A percentile compares a stretch with the other conserved stretches of the same genome.
These are phyloP conservation scores for Callipepla californica DNA, from an alignment of 2,113 vertebrate species.

Conservation along the genomic window DNA sequence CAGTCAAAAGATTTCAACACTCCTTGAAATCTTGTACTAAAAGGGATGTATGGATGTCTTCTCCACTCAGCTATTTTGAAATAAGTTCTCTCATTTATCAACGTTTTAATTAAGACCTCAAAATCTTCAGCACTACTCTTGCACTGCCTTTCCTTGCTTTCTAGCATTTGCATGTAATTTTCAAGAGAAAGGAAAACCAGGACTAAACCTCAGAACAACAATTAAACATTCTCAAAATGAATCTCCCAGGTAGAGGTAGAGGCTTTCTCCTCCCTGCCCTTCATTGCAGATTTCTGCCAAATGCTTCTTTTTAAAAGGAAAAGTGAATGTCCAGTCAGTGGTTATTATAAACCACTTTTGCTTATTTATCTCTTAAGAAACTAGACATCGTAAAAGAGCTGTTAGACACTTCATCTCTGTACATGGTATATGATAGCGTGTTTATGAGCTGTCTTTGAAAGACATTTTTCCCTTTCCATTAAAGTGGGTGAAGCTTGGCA, in stretches of 20 bases:
- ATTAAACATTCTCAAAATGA: not conserved
- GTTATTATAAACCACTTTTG: not conserved
- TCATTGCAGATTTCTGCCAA: not conserved
- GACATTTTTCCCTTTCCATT: too few species aligned
- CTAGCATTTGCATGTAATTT: not conserved
- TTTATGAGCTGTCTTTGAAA: not conserved
- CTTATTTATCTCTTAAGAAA: not conserved
- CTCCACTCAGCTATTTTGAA: not conserved
- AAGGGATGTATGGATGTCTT: not conserved
- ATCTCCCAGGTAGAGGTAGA: accelerated
- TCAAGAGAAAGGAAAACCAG: not conserved
- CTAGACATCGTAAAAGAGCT: not conserved
- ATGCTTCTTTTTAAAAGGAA: not conserved
- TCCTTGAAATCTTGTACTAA: not conserved
- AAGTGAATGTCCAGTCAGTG: not conserved
- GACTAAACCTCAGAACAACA: not conserved
- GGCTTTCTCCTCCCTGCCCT: accelerated
- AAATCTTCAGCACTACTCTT: not conserved
- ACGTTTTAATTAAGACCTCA: not conserved
- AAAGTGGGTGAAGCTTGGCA: not conserved
- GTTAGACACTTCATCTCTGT: not conserved
- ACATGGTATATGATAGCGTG: not conserved
- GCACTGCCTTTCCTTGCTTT: accelerated
- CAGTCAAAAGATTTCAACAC: not conserved
- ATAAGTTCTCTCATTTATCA: not conserved